These are phyloP conservation scores for Melolontha melolontha DNA, from an alignment of 2,888 invertebrate genomes.

Conservation along the genomic window DNA sequence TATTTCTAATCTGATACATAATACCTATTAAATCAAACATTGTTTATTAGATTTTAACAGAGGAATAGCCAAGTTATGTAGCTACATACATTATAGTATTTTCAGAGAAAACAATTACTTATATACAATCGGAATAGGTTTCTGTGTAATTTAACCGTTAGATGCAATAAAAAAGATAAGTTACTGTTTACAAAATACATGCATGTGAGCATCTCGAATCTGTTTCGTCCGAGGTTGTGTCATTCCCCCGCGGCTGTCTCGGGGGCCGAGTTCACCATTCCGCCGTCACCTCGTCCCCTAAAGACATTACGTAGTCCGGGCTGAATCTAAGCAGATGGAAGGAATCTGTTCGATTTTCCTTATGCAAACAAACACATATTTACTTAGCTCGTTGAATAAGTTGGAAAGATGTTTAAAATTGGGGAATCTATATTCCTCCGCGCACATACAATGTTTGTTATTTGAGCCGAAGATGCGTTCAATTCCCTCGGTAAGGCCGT, in stretches of 20 bases:
- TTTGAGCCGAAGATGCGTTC: slow-evolving; percentile 58
- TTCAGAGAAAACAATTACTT: too few relatives aligned
- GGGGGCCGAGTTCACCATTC: too few relatives aligned
- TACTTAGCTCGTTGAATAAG: slow-evolving; percentile 59
- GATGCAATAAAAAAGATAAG: background rate
- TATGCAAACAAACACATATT: slow-evolving; percentile 60
- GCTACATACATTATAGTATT: too few relatives aligned
- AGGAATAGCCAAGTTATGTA: too few relatives aligned
- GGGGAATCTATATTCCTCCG: slow-evolving; percentile 59
- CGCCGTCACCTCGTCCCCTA: background rate
- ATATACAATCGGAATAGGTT: too few relatives aligned
- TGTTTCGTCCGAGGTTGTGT: background rate
- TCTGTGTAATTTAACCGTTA: too few relatives aligned
- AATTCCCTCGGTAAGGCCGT: slow-evolving; percentile 56
- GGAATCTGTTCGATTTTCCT: slow-evolving; percentile 56
- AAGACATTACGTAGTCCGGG: slow-evolving; percentile 35
- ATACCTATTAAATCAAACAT: too few relatives aligned
- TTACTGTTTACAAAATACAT: slow-evolving; percentile 33
- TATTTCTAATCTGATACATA: too few relatives aligned
- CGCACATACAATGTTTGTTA: slow-evolving; percentile 58
- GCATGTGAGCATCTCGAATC: slow-evolving; percentile 6
- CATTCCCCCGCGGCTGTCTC: background rate
- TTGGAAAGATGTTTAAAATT: slow-evolving; percentile 59
- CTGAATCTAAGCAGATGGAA: slow-evolving; percentile 49
- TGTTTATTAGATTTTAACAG: too few relatives aligned